phyloP scores from a whole-genome alignment of 2,888 invertebrate species.

The Ophioninae sp. region DNA sequence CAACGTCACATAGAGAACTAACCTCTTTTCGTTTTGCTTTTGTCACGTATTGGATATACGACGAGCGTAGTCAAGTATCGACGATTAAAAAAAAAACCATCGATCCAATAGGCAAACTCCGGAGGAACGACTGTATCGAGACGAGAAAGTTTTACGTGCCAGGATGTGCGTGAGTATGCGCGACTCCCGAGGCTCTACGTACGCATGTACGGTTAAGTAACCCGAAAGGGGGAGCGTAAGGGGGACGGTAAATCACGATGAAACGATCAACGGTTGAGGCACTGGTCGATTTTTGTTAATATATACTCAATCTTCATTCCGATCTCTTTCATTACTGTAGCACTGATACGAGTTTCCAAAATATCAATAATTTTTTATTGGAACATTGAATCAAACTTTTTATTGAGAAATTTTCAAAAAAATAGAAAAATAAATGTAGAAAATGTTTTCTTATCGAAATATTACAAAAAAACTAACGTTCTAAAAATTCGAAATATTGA shows the following conservation, averaged over 20 bases:
- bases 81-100: conserved; percentile 24
- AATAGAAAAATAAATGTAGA: too few species aligned
- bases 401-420: too few species aligned
- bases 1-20: neutral
- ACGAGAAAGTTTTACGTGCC: conserved; percentile 5
- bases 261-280: neutral
- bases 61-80: conserved; percentile 15
- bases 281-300: too few species aligned
- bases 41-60: conserved; percentile 44
- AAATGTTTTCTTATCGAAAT: too few species aligned
- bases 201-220: conserved; percentile 15
- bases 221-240: neutral
- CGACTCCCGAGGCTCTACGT: neutral
- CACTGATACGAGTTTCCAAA: too few species aligned
- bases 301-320: too few species aligned
- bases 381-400: too few species aligned
- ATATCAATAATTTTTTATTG: too few species aligned
- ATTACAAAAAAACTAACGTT: too few species aligned
- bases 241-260: neutral
- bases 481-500: too few species aligned
- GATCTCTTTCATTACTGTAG: too few species aligned
- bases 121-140: conserved; percentile 15
- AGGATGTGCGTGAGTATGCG: neutral
- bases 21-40: neutral
- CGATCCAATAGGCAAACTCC: conserved; percentile 32